phyloP scores from a whole-genome alignment of 1,140 invertebrate species.

The Caenorhabditis inopinata region DNA sequence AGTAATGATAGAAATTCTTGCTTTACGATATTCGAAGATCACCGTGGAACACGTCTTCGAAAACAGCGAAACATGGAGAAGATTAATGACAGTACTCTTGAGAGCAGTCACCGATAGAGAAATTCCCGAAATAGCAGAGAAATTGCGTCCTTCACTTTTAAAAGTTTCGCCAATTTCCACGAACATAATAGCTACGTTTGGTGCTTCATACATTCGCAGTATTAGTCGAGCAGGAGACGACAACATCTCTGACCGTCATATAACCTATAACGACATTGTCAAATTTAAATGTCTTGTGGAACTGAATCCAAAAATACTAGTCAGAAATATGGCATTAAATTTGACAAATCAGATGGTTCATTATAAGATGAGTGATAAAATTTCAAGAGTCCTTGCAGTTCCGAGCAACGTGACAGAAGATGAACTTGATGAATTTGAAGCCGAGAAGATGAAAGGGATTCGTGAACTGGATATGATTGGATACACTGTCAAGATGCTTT shows the following conservation, averaged over 20 bases:
- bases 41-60: background rate
- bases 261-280: background rate
- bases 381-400: background rate
- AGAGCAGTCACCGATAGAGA: background rate
- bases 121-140: background rate
- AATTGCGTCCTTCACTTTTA: background rate
- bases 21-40: background rate
- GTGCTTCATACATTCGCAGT: background rate
- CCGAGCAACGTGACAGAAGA: background rate
- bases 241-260: background rate
- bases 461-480: background rate
- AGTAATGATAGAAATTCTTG: background rate
- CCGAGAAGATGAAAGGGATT: background rate
- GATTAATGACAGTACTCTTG: constrained; percentile 10
- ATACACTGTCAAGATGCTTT: background rate
- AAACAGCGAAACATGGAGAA: background rate
- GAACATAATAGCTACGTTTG: background rate
- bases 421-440: background rate
- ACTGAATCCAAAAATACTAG: background rate
- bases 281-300: background rate
- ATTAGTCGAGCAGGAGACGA: background rate
- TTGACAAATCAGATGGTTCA: background rate
- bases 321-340: background rate
- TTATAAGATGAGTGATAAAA: background rate
- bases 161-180: background rate